Percentiles rank a stretch among this genome's conserved stretches.
These are phyloP conservation scores for Phrynocephalus versicolor DNA, from an alignment of 2,113 vertebrate species.

Conservation along the genomic window DNA sequence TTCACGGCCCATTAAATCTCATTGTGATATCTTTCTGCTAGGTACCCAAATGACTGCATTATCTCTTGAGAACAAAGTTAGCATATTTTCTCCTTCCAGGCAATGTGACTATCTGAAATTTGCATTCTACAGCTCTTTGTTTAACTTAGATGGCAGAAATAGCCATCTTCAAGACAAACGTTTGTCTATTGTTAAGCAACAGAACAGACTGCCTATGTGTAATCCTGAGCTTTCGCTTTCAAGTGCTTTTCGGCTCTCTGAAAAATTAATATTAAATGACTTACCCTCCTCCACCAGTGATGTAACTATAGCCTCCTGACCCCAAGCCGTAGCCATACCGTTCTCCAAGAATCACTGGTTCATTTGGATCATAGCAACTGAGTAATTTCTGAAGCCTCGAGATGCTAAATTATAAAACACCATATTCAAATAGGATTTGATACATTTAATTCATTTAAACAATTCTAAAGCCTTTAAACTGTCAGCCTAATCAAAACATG, in stretches of 20 bases:
- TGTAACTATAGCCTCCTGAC: slow-evolving; percentile 94
- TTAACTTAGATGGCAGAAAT: not conserved
- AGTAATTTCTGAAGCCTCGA: slow-evolving; percentile 87
- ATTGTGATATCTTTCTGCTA: not conserved
- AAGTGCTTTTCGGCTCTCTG: not conserved
- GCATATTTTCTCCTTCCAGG: not conserved
- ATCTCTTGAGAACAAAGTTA: not conserved
- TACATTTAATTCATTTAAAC: slow-evolving; percentile 35
- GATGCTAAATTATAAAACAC: slow-evolving; percentile 75
- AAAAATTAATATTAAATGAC: slow-evolving; percentile 20
- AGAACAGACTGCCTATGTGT: not conserved
- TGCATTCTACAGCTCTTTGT: not conserved
- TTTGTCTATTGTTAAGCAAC: not conserved
- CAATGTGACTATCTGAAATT: not conserved
- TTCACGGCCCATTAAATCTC: not conserved
- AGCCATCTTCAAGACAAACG: not conserved
- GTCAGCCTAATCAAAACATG: slow-evolving; percentile 1
- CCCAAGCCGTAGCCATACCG: slow-evolving; percentile 92
- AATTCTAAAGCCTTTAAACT: not conserved
- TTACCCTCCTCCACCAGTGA: slow-evolving; percentile 98
- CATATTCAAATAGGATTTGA: not conserved
- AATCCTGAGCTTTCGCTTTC: not conserved
- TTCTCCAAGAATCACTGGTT: slow-evolving; percentile 89
- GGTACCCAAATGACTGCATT: not conserved
- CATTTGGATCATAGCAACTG: slow-evolving; percentile 87